Evolutionary conservation across 1,140 invertebrate genomes (phyloP).

Genomic region (Aphaenogaster floridana): DNA sequence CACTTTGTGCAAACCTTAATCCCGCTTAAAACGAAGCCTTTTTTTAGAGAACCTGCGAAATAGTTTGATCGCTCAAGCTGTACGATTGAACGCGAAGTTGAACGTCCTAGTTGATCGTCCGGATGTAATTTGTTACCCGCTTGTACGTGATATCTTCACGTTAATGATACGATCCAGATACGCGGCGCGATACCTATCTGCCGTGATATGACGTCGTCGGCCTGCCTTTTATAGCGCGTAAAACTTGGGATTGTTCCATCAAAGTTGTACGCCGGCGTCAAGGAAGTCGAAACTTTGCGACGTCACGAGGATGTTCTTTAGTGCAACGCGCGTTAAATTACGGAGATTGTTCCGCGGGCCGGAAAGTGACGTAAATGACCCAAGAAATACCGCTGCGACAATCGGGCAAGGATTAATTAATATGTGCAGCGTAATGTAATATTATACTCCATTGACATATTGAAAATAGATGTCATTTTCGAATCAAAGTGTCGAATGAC

Average conservation of each 20-base stretch:
- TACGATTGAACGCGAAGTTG: neutral
- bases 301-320: constrained; percentile 36
- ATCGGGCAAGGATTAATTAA: constrained; percentile 58
- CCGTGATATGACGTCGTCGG: constrained; percentile 41
- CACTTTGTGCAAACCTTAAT: neutral
- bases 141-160: constrained; percentile 18
- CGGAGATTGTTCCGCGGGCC: constrained; percentile 13
- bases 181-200: constrained; percentile 13
- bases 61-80: neutral
- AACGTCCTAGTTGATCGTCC: neutral
- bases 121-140: constrained; percentile 30
- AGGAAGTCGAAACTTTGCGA: constrained; percentile 62
- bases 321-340: constrained; percentile 55
- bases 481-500: neutral
- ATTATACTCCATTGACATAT: constrained; percentile 3
- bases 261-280: constrained; percentile 50
- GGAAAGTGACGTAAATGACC: constrained; percentile 43
- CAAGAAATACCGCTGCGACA: neutral
- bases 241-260: constrained; percentile 61
- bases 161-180: constrained; percentile 49
- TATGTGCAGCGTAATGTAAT: constrained; percentile 43
- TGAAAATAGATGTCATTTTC: neutral
- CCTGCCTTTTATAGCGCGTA: constrained; percentile 53
- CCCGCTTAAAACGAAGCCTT: neutral
- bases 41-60: neutral